Evolutionary conservation across 2,113 vertebrate species (phyloP), one percentile per base, ranked within the genome.

Genomic region (Tautogolabrus adspersus): DNA sequence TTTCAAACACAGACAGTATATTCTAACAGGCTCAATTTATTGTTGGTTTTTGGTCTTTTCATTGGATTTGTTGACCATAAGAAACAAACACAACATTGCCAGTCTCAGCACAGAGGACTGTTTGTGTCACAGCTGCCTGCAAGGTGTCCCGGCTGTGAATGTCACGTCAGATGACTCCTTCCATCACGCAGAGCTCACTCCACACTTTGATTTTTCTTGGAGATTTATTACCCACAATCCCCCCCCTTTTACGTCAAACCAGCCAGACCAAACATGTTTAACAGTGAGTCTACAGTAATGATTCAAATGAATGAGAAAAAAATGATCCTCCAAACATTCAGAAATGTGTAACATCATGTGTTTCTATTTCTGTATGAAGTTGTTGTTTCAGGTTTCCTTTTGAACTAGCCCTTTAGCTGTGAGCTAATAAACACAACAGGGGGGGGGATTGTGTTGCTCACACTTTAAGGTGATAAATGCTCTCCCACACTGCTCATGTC

Each of bases 401-500:
- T 59, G 21, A 69, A 66, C 2, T 15, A 2, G 15, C 9, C 52
- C 67, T 72, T 44, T 37, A 47, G 54, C 55, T 61, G 52, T 38
- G 65, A 77, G 49, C 57, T 60, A 23, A 18, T 64, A 22, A 70
- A 59, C 52, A 62, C 40, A 9, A 21, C 72, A 66, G 26, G 16
- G 42, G 9, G 56, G 37, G 13, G 59, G 59, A 52, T 6, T 34
- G 58, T 63, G 86, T 56, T 60, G 47, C 72, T 81, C 62, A 26
- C n/a, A 26, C 69, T 55, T 55, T 52, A n/a, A 6, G 54, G 68
- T 67, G 69, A 63, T 61, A 69, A 67, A 79, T 56, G 56, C 34
- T 74, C 62, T 75, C 77, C 70, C n/a, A 42, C 75, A 18, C 77
- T 2, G 15, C 42, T 66, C 49, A 11, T n/a, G 65, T 30, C 62